These are phyloP conservation scores for Gortyna flavago DNA, from an alignment of 2,888 invertebrate species.

Conservation along the genomic window DNA sequence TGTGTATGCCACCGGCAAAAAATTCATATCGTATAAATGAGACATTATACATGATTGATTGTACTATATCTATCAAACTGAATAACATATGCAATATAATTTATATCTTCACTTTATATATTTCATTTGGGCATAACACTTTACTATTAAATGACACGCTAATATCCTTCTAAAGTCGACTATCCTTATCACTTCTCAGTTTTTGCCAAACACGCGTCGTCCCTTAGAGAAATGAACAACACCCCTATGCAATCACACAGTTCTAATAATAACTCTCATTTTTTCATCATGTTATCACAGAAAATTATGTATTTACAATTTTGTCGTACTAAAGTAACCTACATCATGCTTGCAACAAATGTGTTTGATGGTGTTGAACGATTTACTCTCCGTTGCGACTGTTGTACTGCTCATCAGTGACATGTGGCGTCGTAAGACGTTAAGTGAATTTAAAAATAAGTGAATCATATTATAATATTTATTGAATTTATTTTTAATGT, in stretches of 20 bases:
- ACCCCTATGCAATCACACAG: constrained; percentile 89
- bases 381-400: constrained; percentile 74
- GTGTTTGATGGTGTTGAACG: constrained; percentile 79
- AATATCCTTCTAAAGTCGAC: constrained; percentile 48
- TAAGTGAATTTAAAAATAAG: constrained; percentile 25
- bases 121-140: constrained; percentile 21
- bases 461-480: constrained; percentile 42
- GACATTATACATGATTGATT: constrained; percentile 1
- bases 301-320: constrained; percentile 91
- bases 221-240: constrained; percentile 84
- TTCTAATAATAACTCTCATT: constrained; percentile 88
- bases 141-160: constrained; percentile 52
- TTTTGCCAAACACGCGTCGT: constrained; percentile 79
- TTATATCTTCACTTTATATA: constrained; percentile 20
- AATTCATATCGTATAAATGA: background rate
- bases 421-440: constrained; percentile 11
- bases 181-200: constrained; percentile 55
- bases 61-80: constrained; percentile 46
- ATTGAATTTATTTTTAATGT: constrained; percentile 36
- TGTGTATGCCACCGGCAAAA: background rate
- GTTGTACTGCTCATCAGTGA: constrained; percentile 60
- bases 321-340: constrained; percentile 88
- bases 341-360: constrained; percentile 86
- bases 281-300: constrained; percentile 90
- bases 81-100: constrained; percentile 36